A percentile compares a stretch with the other conserved stretches of the same genome.
Conservation (phyloP, 2,888 invertebrate genomes). For the Metopia argyrocephala region DNA sequence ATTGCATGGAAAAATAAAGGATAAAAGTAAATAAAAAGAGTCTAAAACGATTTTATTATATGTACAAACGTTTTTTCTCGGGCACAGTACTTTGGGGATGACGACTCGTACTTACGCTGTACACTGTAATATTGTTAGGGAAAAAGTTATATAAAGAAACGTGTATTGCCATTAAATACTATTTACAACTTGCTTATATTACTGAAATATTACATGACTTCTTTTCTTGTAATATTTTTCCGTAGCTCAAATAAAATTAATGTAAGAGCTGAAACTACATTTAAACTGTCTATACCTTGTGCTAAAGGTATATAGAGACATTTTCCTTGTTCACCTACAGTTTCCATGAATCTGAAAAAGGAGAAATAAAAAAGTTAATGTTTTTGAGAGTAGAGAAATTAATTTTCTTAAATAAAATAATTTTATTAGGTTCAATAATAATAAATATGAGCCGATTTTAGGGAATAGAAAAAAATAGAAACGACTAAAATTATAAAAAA, state of each 20-base stretch:
- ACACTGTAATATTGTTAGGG: no score
- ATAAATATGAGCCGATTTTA: no score
- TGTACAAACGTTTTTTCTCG: neutral
- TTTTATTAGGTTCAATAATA: no score
- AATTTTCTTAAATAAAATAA: no score
- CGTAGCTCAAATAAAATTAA: constrained; percentile 88
- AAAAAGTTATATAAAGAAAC: no score
- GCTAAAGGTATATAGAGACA: constrained; percentile 89
- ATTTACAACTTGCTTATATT: neutral
- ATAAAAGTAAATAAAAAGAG: constrained; percentile 44
- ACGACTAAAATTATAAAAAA: no score
- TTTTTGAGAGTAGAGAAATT: no score
- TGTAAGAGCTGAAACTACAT: constrained; percentile 89
- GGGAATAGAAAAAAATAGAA: no score
- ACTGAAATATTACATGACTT: neutral
- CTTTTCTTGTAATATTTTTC: constrained; percentile 32
- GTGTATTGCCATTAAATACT: neutral
- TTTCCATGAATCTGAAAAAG: constrained; percentile 71
- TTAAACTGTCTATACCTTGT: constrained; percentile 89
- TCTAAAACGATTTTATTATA: neutral
- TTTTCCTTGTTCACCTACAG: constrained; percentile 73
- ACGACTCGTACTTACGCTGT: no score
- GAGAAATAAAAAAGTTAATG: no score
- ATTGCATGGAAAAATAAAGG: constrained; percentile 49
- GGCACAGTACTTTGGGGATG: no score